Evolutionary conservation across 2,113 vertebrate genomes (phyloP), one percentile per base, ranked within the genome.

Genomic region (Lethenteron camtschaticum): DNA sequence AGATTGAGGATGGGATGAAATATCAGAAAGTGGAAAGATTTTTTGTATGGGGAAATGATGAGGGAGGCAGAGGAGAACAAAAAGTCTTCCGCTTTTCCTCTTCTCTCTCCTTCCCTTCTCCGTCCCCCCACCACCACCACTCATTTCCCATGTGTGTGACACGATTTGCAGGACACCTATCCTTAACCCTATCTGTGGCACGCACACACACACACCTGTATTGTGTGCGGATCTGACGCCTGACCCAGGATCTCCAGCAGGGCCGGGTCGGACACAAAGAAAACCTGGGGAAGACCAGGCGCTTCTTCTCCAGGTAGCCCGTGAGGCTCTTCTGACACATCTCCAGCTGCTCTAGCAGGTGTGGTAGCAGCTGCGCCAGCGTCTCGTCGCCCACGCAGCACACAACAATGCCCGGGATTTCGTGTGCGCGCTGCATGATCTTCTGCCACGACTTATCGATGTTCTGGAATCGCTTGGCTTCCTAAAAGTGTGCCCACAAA

Each of bases 401-500:
- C 72, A 83, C 83, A 24, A 87, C 79, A 2, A 86, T 75, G 55
- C 81, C 82, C 55, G 82, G 77, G 12, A 79, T 71, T 74, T 87
- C 83, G 12, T 87, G 86, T 0, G 85, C 85, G 69, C 79, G 77
- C 76, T 85, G 82, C 81, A 88, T 87, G 76, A 88, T 85, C 75
- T 79, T 83, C 77, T 84, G 82, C 85, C 85, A 88, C 9, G 86
- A 80, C 72, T 85, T 87, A 73, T 88, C 84, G 13, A 88, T 86
- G 76, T 80, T 84, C 77, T 84, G 84, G 79, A 88, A 88, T 70
- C 85, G 82, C 74, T 82, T 85, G 69, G 85, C 84, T 75, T 87
- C 86, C 86, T 87, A 72, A 12, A 76, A 20, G 41, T 41, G 41
- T 41, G 41, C 41, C 41, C 41, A 41, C 41, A 41, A 41, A 41